Evolutionary conservation across 2,797 vertebrate genomes (phyloP), one percentile per base, ranked within the genome.

Genomic region (Enteromius trimaculatus): DNA sequence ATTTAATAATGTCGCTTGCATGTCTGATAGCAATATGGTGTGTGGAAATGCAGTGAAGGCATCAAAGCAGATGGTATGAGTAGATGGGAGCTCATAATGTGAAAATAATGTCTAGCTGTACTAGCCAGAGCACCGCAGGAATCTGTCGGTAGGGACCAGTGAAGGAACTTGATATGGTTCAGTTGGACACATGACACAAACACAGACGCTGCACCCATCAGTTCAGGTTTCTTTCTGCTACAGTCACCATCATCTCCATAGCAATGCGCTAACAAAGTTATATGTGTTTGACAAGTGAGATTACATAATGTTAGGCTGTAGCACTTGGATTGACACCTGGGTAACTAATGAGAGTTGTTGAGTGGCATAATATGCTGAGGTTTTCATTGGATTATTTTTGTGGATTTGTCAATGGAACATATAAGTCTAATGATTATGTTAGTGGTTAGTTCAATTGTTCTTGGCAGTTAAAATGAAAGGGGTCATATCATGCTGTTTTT

Each of bases 91-190:
- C 78, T 83, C 42, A 66, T 86, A 83, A 88, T 85, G 81, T 78
- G 74, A 81, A 86, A 86, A 83, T 87, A 81, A 85, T 85, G 80
- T 81, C 31, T 26, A 80, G 84, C 49, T 68, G 65, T 14, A 13
- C 23, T 71, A 34, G 80, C 86, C 68, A 84, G 79, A 62, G 31
- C 83, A 81, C 83, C 68, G 39, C 79, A 85, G 87, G 86, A 82
- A 84, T 87, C 51, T 84, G 81, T 82, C 23, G 1, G 79, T 75
- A 84, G 69, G 68, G 77, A 62, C 70, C 79, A 86, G 51, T 51
- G 17, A 71, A 58, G 82, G 68, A 85, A 83, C 82, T 70, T 70
- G 77, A 88, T 87, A 81, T 77, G 70, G 39, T 74, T 83, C 69
- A 85, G 71, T 81, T 51, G 68, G 84, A 88, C 70, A 84, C 16